Base-by-base conservation (phyloP, 2,797 vertebrate species). In the Paedocypris micromegethes region DNA sequence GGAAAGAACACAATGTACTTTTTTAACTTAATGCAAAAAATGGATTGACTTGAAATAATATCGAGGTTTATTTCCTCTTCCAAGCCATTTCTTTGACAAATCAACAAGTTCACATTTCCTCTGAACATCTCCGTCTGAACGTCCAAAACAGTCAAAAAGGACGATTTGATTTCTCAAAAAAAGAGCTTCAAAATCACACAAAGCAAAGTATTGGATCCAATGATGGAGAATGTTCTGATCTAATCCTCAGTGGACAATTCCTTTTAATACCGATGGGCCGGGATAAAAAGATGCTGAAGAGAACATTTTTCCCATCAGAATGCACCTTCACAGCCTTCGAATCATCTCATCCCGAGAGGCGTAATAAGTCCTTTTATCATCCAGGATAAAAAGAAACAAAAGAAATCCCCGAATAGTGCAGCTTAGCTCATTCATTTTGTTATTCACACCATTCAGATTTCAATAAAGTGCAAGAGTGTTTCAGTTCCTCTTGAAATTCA, bases 401-500 rank as follows among this genome's bases (percentile, higher is more conserved):
- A 77, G 49, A 75, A 84, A 78, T 65, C 83, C 72, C 61, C 58
- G 88, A 90, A 93, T 96, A 95, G 93, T 95, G 93, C 93, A 90
- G 85, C 91, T 92, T 91, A 91, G 89, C 90, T 62, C 75, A 75
- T 84, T 86, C 87, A 81, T 81, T 84, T 83, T 81, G 41, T 50
- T 52, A 48, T 74, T 81, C 74, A 47, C 83, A 80, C 74, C 79
- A 71, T 82, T 80, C 79, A 80, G 64, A 86, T 88, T 87, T 80
- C 84, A 86, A 94, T 98, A 98, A 98, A 98, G 96, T 98, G 96
- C 96, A 93, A 91, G 93, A 90, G 95, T 95, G 94, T 97, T 92
- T 91, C 90, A 87, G 92, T 84, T 81, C 76, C 69, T 70, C 58
- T 68, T 46, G 57, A 48, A 47, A 58, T 50, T 56, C 63, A 57